Conservation (phyloP, 2,888 invertebrate species). For the Pristionchus fissidentatus region DNA sequence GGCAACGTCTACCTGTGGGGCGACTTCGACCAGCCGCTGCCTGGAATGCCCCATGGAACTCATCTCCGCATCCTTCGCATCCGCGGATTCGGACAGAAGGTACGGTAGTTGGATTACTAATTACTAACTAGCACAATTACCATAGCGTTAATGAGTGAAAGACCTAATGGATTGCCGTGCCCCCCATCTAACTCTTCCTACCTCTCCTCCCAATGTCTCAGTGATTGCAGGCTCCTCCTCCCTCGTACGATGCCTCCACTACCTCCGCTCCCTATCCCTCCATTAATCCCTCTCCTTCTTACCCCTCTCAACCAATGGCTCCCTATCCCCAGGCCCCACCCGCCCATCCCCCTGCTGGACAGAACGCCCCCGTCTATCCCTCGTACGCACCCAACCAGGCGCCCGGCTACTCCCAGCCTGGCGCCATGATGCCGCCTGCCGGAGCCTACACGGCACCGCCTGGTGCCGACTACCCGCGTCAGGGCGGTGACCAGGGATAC, state of each 20-base stretch:
- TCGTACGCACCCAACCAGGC: constrained; percentile 59
- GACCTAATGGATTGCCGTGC: too few relatives aligned
- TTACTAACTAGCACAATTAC: too few relatives aligned
- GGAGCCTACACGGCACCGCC: not conserved
- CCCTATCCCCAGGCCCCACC: constrained; percentile 53
- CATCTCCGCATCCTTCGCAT: constrained; percentile 71
- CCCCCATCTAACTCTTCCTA: not conserved
- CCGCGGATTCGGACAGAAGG: constrained; percentile 55
- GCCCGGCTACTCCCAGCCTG: constrained; percentile 27
- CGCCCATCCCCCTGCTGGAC: constrained; percentile 56
- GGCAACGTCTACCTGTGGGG: constrained; percentile 74
- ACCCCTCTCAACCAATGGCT: constrained; percentile 51
- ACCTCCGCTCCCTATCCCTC: constrained; percentile 27
- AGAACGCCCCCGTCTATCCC: constrained; percentile 60
- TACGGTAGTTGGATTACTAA: not conserved
- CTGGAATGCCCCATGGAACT: constrained; percentile 73
- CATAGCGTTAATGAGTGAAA: too few relatives aligned
- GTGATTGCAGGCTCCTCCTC: constrained; percentile 49
- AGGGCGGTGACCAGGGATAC: constrained; percentile 48
- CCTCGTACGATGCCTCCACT: constrained; percentile 46
- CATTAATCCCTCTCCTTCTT: constrained; percentile 45
- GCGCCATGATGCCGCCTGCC: not conserved
- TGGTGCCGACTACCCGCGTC: constrained; percentile 44
- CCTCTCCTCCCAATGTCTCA: constrained; percentile 5
- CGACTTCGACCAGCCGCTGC: constrained; percentile 74